A percentile compares a stretch with the other conserved stretches of the same genome.
phyloP scores from a whole-genome alignment of 2,888 invertebrate genomes.

The Diaperis boleti region DNA sequence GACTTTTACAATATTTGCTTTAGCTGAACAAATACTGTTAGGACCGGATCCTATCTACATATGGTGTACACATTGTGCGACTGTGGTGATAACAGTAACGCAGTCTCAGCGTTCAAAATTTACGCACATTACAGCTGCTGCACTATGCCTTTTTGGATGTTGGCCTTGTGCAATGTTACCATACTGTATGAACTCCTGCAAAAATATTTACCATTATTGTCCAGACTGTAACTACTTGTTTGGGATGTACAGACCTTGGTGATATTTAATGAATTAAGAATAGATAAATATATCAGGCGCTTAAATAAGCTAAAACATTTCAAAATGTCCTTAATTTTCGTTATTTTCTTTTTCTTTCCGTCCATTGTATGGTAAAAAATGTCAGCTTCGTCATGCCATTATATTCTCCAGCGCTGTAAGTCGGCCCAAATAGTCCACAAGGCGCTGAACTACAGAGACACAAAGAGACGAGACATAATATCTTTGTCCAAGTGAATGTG shows the following conservation, averaged over 20 bases:
- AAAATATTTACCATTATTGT: conserved; percentile 63
- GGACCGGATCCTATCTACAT: conserved; percentile 62
- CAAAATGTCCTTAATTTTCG: neutral
- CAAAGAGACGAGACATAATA: too few species aligned
- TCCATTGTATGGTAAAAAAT: too few species aligned
- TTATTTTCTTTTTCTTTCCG: too few species aligned
- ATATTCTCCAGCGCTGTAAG: too few species aligned
- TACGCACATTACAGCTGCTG: conserved; percentile 61
- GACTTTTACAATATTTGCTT: conserved; percentile 25
- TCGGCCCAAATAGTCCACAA: too few species aligned
- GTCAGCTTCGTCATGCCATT: too few species aligned
- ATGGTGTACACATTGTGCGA: conserved; percentile 60
- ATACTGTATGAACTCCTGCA: conserved; percentile 62
- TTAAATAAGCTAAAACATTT: neutral
- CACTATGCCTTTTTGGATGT: conserved; percentile 63
- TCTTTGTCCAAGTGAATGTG: too few species aligned
- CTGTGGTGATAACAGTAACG: conserved; percentile 59
- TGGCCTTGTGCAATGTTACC: conserved; percentile 65
- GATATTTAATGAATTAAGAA: conserved; percentile 26
- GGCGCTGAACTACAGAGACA: too few species aligned
- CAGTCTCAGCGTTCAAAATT: conserved; percentile 57
- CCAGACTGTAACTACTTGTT: conserved; percentile 61
- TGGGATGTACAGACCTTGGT: conserved; percentile 64
- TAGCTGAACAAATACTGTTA: conserved; percentile 56
- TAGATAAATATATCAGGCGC: neutral